A percentile compares a stretch with the other conserved stretches of the same genome.
phyloP scores from a whole-genome alignment of 2,888 invertebrate species.

The Encarsia formosa region DNA sequence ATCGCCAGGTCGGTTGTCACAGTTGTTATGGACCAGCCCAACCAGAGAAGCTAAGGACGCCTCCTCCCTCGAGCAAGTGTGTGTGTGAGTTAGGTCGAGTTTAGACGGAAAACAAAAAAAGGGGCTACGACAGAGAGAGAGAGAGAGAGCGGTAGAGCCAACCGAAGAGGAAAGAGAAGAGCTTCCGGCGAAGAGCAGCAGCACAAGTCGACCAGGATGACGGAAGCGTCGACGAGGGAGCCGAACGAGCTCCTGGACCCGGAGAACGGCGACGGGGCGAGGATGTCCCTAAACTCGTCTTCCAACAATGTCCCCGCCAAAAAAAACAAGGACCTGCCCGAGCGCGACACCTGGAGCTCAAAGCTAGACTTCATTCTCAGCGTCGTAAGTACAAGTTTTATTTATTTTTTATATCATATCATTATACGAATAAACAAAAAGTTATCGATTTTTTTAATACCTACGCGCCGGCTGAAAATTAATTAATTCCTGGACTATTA shows the following conservation, averaged over 20 bases:
- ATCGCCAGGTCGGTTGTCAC: constrained; percentile 23
- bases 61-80: constrained; percentile 1
- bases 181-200: too few relatives aligned
- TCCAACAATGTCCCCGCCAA: constrained; percentile 14
- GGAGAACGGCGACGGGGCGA: constrained; percentile 38
- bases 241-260: constrained; percentile 44
- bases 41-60: not conserved
- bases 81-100: too few relatives aligned
- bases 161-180: too few relatives aligned
- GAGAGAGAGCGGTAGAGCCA: not conserved
- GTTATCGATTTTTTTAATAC: too few relatives aligned
- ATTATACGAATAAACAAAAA: too few relatives aligned
- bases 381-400: constrained; percentile 54
- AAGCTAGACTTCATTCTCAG: constrained; percentile 92
- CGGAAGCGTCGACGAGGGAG: constrained; percentile 40
- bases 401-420: not conserved
- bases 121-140: not conserved
- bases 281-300: constrained; percentile 37
- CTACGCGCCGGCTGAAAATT: too few relatives aligned
- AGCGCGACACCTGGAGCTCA: constrained; percentile 84
- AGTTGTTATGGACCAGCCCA: constrained; percentile 21
- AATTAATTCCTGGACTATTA: too few relatives aligned
- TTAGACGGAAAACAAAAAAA: constrained; percentile 2
- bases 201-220: constrained; percentile 41
- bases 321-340: constrained; percentile 56